These are phyloP conservation scores for Heterodera schachtii DNA, from an alignment of 1,140 invertebrate species.

Conservation along the genomic window DNA sequence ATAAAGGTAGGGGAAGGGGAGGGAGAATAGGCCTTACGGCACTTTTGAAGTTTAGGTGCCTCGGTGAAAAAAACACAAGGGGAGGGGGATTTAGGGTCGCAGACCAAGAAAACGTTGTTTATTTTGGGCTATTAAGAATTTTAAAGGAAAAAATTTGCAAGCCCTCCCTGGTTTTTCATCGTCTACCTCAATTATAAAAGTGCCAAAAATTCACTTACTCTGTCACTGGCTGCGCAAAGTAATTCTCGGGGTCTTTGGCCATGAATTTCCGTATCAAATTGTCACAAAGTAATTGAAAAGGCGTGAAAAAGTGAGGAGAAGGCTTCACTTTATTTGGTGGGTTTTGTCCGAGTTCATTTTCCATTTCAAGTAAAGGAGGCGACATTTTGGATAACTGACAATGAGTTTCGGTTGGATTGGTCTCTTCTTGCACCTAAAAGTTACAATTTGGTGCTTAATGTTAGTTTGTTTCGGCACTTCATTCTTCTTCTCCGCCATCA, in stretches of 20 bases:
- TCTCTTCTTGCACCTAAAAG: background rate
- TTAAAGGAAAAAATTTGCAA: no score
- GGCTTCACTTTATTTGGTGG: slow-evolving; percentile 28
- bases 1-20: no score
- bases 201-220: slow-evolving; percentile 18
- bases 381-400: background rate
- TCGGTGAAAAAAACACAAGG: no score
- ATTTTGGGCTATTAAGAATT: no score
- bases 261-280: slow-evolving; percentile 54
- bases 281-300: slow-evolving; percentile 62
- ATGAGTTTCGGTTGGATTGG: slow-evolving; percentile 1
- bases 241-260: slow-evolving; percentile 61
- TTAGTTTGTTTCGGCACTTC: background rate
- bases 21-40: no score
- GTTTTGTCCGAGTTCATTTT: slow-evolving; percentile 9
- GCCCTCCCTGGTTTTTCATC: no score
- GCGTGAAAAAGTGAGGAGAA: slow-evolving; percentile 32
- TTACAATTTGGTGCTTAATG: background rate
- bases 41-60: no score
- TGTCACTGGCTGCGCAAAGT: slow-evolving; percentile 58
- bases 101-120: no score
- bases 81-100: no score
- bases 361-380: slow-evolving; percentile 15
- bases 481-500: slow-evolving; percentile 25
- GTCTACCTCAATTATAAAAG: no score